phyloP scores from a whole-genome alignment of 2,113 vertebrate genomes.

The Benthochromis sp. region DNA sequence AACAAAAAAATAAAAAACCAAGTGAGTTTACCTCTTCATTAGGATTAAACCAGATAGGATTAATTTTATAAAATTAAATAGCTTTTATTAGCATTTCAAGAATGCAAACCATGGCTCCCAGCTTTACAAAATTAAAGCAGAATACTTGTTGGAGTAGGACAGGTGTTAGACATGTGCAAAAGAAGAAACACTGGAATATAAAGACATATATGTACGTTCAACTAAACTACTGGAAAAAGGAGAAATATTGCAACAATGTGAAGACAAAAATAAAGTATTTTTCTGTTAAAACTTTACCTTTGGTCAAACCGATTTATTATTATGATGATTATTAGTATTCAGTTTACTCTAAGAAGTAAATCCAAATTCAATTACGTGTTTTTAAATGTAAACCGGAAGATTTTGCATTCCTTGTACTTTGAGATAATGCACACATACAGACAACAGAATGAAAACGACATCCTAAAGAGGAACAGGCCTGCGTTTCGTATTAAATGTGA shows the following conservation, averaged over 20 bases:
- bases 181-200: conserved; percentile 29
- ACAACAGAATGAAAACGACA: not conserved
- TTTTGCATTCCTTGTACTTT: not conserved
- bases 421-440: not conserved
- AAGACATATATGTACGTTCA: not conserved
- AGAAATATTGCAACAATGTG: not conserved
- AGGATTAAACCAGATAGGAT: not conserved
- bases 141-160: not conserved
- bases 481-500: not conserved
- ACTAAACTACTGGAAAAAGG: conserved; percentile 21
- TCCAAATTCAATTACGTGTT: not conserved
- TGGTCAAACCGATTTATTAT: not conserved
- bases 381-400: not conserved
- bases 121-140: not conserved
- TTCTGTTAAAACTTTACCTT: not conserved
- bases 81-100: not conserved
- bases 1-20: not conserved
- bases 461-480: not conserved
- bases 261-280: not conserved
- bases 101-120: not conserved
- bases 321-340: not conserved
- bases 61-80: not conserved
- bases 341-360: not conserved
- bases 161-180: not conserved
- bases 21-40: not conserved